Evolutionary conservation across 2,888 invertebrate species (phyloP).

Genomic region (Drosophila pseudotakahashii): DNA sequence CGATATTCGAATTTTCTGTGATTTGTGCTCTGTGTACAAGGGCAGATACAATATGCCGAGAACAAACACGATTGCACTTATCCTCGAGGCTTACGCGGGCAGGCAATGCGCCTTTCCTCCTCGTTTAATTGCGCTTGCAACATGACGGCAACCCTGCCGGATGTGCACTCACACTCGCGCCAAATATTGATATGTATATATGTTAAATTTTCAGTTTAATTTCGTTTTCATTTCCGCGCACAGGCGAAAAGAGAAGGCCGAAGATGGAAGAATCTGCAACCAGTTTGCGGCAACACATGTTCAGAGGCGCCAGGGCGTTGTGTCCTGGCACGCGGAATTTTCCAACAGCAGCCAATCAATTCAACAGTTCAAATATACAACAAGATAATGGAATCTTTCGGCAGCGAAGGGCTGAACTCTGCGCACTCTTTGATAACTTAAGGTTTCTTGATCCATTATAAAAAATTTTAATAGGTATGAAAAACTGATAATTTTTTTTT

Average conservation of each 20-base stretch:
- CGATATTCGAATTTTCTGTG: too few relatives aligned
- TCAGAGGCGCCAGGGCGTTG: constrained; percentile 4
- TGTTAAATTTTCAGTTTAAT: constrained; percentile 69
- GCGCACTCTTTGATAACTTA: not conserved
- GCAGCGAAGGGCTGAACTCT: not conserved
- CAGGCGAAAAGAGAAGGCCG: constrained; percentile 11
- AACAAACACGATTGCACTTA: constrained; percentile 50
- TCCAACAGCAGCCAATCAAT: constrained; percentile 63
- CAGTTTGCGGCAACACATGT: constrained; percentile 46
- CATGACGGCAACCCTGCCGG: constrained; percentile 36
- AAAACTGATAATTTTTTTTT: too few relatives aligned
- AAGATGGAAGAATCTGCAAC: constrained; percentile 39
- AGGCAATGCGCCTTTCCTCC: constrained; percentile 58
- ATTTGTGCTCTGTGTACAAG: constrained; percentile 1
- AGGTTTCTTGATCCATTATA: too few relatives aligned
- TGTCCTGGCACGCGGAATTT: constrained; percentile 20
- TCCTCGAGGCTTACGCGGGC: constrained; percentile 25
- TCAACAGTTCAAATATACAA: constrained; percentile 55
- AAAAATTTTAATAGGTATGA: too few relatives aligned
- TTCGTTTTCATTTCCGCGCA: constrained; percentile 73
- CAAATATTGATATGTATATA: constrained; percentile 20
- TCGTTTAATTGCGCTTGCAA: constrained; percentile 72
- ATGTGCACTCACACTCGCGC: constrained; percentile 28
- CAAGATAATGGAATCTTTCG: constrained; percentile 21
- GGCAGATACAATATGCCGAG: constrained; percentile 27